Conservation (phyloP, 2,113 vertebrate genomes). For the Mustela nigripes region DNA sequence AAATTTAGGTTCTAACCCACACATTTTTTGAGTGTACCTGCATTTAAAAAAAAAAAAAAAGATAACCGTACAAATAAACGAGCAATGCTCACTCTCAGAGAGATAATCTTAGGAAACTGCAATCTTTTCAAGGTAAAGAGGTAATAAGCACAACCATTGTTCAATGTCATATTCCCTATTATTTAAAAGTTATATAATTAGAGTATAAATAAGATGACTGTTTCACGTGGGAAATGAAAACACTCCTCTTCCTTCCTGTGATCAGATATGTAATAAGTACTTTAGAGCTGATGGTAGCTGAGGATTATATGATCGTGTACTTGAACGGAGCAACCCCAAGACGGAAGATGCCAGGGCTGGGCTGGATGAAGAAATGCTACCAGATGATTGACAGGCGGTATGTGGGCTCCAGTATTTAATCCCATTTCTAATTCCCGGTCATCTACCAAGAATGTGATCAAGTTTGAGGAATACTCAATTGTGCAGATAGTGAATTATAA, state of each 20-base stretch:
- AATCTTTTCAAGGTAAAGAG: constrained; percentile 48
- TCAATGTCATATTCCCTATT: constrained; percentile 3
- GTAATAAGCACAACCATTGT: not conserved
- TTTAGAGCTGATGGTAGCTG: constrained; percentile 97
- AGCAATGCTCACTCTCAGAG: not conserved
- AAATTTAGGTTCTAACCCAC: constrained; percentile 21
- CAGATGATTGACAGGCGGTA: constrained; percentile 99
- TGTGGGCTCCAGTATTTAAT: not conserved
- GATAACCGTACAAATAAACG: not conserved
- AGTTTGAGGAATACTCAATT: not conserved
- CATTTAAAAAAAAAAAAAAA: not conserved
- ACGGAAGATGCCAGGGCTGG: constrained; percentile 96
- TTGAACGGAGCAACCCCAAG: constrained; percentile 98
- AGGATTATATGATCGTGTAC: constrained; percentile 99
- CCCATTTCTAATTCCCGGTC: constrained; percentile 16
- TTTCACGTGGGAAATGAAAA: constrained; percentile 37
- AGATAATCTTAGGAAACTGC: constrained; percentile 21
- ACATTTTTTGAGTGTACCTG: not conserved
- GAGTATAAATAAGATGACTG: not conserved
- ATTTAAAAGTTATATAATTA: constrained; percentile 58
- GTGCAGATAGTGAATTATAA: not conserved
- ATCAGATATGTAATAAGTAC: constrained; percentile 98
- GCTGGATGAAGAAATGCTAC: constrained; percentile 99
- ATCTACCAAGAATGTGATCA: not conserved
- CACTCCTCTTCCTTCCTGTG: constrained; percentile 56